Base-by-base conservation (phyloP, 2,888 invertebrate genomes). In the Oscheius onirici region DNA sequence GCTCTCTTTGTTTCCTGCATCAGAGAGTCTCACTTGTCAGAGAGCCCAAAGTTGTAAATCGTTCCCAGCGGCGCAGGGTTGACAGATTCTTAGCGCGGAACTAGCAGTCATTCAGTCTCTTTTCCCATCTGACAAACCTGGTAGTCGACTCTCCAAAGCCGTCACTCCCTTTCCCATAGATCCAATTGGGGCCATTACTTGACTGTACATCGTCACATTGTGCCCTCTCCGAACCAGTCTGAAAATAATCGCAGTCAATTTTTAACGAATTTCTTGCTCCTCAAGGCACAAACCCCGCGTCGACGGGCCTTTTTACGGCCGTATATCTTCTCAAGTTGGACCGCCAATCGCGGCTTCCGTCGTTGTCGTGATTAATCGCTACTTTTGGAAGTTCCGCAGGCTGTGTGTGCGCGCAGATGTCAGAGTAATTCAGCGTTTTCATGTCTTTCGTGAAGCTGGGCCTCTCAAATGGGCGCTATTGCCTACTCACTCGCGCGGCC, bases 171-270 rank as follows among this genome's bases (percentile, higher is more conserved):
- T 69, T 26, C 69, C 69, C 69, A 69, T 57, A 3, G 51, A 22
- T 6, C 69, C 69, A n/a, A 69, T 49, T 26, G 58, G 49, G 13
- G 49, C 34, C 2, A 46, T 20, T 28, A 71, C 72, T 10, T 75
- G 70, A 17, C 74, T 72, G 66, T 74, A 76, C 73, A 80, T 75
- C 20, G 77, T 70, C 17, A 80, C 80, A 41, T 76, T 68, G 63
- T 80, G 77, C 24, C 76, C 76, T 34, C 74, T 58, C 3, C 69
- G 69, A 3, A 74, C 72, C 3, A 80, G 54, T 68, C 80, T 80
- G 72, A 44, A 74, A 73, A 22, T 1, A 43, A 10, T 43, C 1
- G 11, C 24, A 17, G 41, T 43, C 10, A 52, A 17, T 52, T 17
- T 20, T 20, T 1, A 5, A 13, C 5, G 13, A 52, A 22, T 3